Percentiles rank a stretch among this genome's conserved stretches.
phyloP scores from a whole-genome alignment of 2,888 invertebrate species.

The Microctonus brassicae region DNA sequence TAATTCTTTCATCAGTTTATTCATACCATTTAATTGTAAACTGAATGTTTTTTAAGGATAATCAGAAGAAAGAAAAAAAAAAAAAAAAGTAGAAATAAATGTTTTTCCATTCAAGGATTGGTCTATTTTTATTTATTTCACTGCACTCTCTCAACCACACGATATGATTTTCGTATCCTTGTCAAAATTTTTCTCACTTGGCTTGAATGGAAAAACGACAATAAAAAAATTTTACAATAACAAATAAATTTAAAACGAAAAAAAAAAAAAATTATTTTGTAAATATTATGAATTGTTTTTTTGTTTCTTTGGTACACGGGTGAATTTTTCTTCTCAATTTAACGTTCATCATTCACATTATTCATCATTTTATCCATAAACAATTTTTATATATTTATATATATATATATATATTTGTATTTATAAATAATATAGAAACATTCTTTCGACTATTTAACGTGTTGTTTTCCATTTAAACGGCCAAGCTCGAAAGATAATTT shows the following conservation, averaged over 20 bases:
- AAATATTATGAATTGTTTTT: background rate
- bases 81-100: constrained; percentile 63
- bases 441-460: constrained; percentile 38
- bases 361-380: constrained; percentile 4
- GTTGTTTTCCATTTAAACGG: constrained; percentile 62
- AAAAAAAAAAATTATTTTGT: background rate
- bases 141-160: constrained; percentile 62
- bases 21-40: constrained; percentile 51
- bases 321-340: constrained; percentile 7
- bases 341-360: constrained; percentile 32
- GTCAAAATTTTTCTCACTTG: constrained; percentile 66
- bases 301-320: no score
- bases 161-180: constrained; percentile 53
- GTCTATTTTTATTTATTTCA: constrained; percentile 66
- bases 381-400: no score
- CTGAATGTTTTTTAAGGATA: constrained; percentile 51
- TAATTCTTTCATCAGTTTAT: constrained; percentile 40
- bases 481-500: constrained; percentile 64
- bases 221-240: background rate
- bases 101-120: constrained; percentile 69
- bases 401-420: no score
- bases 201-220: constrained; percentile 68
- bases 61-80: constrained; percentile 50
- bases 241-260: background rate
- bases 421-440: background rate